Evolutionary conservation across 1,140 invertebrate genomes (phyloP).

Genomic region (Drosophila kikkawai): DNA sequence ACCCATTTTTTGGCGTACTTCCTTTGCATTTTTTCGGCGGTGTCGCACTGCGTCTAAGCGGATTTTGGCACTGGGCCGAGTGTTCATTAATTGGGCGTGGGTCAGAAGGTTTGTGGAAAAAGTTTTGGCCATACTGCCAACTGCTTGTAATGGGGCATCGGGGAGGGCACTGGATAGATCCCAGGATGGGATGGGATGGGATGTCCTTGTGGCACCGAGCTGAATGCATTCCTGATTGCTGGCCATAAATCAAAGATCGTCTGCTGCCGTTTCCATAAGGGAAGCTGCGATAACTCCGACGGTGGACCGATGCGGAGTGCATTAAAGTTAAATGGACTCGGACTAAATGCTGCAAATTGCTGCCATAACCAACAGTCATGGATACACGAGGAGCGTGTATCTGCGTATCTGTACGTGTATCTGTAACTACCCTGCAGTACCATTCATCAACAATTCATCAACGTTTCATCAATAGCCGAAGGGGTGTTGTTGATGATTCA

Average conservation of each 20-base stretch:
- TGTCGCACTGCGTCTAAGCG: slow-evolving; percentile 70
- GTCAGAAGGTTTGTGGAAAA: slow-evolving; percentile 46
- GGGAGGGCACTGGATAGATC: slow-evolving; percentile 10
- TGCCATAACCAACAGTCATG: slow-evolving; percentile 62
- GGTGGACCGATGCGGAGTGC: slow-evolving; percentile 42
- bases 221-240: slow-evolving; percentile 54
- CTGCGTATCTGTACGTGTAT: slow-evolving; percentile 14
- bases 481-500: no score
- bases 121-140: slow-evolving; percentile 64
- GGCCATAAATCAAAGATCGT: slow-evolving; percentile 53
- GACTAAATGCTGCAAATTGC: slow-evolving; percentile 75
- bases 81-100: slow-evolving; percentile 73
- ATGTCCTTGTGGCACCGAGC: slow-evolving; percentile 14
- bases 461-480: no score
- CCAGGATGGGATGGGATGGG: not conserved
- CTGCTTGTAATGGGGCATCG: slow-evolving; percentile 53
- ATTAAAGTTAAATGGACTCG: slow-evolving; percentile 79
- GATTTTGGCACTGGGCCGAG: slow-evolving; percentile 65
- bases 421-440: no score
- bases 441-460: no score
- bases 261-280: slow-evolving; percentile 36
- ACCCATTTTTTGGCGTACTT: not conserved
- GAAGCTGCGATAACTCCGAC: slow-evolving; percentile 42
- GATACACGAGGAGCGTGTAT: slow-evolving; percentile 18
- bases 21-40: slow-evolving; percentile 4